Conservation (phyloP, 2,888 invertebrate species). For the Syritta pipiens region DNA sequence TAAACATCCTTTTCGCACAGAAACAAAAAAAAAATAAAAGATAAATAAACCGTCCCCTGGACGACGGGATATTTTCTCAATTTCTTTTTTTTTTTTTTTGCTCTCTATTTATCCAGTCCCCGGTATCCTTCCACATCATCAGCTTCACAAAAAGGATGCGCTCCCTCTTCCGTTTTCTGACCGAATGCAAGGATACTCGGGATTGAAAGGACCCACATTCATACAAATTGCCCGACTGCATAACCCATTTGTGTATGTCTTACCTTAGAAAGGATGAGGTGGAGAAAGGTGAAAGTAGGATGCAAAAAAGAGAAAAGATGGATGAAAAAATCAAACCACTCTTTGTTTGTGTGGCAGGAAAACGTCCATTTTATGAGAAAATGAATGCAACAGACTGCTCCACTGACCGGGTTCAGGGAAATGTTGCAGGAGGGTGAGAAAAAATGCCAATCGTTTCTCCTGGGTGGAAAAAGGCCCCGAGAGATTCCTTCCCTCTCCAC, state of each 20-base stretch:
- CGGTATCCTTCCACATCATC: neutral
- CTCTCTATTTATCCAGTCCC: constrained; percentile 14
- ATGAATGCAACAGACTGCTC: constrained; percentile 62
- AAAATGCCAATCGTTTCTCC: no score
- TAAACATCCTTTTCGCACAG: no score
- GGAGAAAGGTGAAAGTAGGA: neutral
- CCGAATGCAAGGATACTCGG: constrained; percentile 24
- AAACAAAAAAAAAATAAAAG: no score
- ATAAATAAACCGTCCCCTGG: no score
- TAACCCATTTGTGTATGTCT: constrained; percentile 37
- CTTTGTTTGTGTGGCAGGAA: neutral
- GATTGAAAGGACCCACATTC: constrained; percentile 7
- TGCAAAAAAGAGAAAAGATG: no score
- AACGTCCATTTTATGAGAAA: constrained; percentile 20
- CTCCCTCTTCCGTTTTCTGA: constrained; percentile 2
- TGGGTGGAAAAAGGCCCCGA: no score
- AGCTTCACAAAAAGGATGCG: neutral
- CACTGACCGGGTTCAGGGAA: constrained; percentile 53
- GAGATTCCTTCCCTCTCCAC: no score
- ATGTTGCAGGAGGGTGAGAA: no score
- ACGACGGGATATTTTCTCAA: neutral
- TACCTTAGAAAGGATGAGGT: no score
- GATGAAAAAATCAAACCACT: no score
- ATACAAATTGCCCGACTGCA: constrained; percentile 26
- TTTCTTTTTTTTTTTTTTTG: neutral